Conservation (phyloP, 2,888 invertebrate genomes). For the Adineta ricciae region DNA sequence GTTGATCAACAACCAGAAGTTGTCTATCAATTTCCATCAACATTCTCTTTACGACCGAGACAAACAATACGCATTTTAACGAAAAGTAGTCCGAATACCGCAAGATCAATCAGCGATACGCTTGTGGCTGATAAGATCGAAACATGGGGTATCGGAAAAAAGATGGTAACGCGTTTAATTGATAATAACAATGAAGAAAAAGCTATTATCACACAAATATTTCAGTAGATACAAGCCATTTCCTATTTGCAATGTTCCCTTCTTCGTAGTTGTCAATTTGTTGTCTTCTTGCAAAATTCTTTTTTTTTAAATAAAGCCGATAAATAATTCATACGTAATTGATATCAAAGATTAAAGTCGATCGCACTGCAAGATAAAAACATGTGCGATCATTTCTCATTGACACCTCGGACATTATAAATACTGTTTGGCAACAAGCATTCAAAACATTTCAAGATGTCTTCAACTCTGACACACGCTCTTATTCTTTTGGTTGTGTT, state of each 20-base stretch:
- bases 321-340: neutral
- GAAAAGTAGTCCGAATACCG: constrained; percentile 37
- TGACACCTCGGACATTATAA: neutral
- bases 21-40: constrained; percentile 25
- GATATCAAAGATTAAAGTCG: neutral
- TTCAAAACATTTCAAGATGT: too few species aligned
- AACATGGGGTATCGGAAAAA: constrained; percentile 35
- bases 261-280: neutral
- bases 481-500: neutral
- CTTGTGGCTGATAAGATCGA: constrained; percentile 37
- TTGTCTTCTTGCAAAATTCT: neutral
- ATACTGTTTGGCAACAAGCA: too few species aligned
- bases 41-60: constrained; percentile 17
- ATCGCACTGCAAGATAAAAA: neutral
- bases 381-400: neutral
- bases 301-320: neutral
- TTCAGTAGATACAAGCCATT: neutral
- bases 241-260: neutral
- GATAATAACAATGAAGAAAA: constrained; percentile 29
- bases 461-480: neutral
- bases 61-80: constrained; percentile 30
- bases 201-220: constrained; percentile 18
- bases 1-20: constrained; percentile 29
- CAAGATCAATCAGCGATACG: neutral
- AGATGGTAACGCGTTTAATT: constrained; percentile 29